Percentiles rank a stretch among this genome's conserved stretches.
Conservation (phyloP, 2,113 vertebrate genomes). For the Alaudala cheleensis region DNA sequence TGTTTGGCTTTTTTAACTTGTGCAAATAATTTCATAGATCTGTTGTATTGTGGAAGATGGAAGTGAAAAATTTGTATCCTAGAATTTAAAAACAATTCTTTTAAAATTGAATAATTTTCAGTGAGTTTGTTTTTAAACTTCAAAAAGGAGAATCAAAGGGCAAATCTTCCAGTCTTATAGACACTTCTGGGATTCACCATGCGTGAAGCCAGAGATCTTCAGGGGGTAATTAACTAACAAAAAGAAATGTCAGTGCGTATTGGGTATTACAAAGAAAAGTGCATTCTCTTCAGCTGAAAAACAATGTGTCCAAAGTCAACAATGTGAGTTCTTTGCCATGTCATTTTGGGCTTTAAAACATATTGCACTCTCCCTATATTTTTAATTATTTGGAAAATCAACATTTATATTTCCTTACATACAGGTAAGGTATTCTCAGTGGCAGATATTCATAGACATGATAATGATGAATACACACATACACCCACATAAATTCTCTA, state of each 20-base stretch:
- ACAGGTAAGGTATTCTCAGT: background rate
- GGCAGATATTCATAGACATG: background rate
- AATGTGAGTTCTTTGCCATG: background rate
- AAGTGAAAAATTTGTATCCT: background rate
- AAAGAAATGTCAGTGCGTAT: conserved; percentile 7
- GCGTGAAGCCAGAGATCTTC: background rate
- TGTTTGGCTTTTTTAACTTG: background rate
- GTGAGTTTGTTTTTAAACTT: background rate
- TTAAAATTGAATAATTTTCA: background rate
- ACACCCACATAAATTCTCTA: background rate
- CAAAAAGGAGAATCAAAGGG: background rate
- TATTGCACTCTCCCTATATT: background rate
- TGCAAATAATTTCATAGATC: background rate
- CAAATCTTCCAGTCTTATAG: background rate
- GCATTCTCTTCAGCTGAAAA: background rate
- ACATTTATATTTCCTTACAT: background rate
- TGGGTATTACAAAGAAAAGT: background rate
- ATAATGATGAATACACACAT: background rate
- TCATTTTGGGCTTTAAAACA: background rate
- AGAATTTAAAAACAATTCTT: background rate
- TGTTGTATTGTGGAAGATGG: background rate
- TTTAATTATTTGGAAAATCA: background rate
- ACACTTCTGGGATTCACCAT: background rate
- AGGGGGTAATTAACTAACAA: background rate
- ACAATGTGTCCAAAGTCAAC: background rate